phyloP scores from a whole-genome alignment of 2,113 vertebrate species.

The Saccopteryx leptura region DNA sequence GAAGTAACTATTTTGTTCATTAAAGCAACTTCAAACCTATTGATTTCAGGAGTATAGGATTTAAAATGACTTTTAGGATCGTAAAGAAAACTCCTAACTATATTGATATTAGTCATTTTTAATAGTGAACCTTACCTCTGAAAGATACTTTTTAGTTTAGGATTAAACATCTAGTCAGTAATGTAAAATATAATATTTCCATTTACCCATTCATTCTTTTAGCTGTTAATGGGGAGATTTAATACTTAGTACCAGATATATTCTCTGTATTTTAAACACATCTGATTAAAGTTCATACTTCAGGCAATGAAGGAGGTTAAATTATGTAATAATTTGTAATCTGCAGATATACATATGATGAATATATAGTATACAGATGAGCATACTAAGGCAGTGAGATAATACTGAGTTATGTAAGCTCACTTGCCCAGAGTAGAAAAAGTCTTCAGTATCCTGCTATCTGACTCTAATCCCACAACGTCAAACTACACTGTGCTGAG shows the following conservation, averaged over 20 bases:
- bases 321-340: not conserved
- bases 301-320: not conserved
- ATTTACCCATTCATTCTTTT: not conserved
- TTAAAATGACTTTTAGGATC: not conserved
- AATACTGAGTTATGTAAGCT: not conserved
- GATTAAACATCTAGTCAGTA: not conserved
- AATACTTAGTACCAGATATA: not conserved
- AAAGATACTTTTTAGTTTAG: not conserved
- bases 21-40: not conserved
- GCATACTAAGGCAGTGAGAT: not conserved
- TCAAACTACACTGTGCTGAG: not conserved
- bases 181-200: not conserved
- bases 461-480: not conserved
- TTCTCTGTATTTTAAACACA: conserved; percentile 15
- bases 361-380: not conserved
- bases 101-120: not conserved
- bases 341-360: not conserved
- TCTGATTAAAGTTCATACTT: not conserved
- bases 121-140: not conserved
- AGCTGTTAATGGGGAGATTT: not conserved
- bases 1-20: not conserved
- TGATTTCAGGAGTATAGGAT: not conserved
- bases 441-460: not conserved
- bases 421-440: not conserved
- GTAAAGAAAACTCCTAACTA: not conserved